Base-by-base conservation (phyloP, 1,140 invertebrate species). In the Caenorhabditis inopinata region DNA sequence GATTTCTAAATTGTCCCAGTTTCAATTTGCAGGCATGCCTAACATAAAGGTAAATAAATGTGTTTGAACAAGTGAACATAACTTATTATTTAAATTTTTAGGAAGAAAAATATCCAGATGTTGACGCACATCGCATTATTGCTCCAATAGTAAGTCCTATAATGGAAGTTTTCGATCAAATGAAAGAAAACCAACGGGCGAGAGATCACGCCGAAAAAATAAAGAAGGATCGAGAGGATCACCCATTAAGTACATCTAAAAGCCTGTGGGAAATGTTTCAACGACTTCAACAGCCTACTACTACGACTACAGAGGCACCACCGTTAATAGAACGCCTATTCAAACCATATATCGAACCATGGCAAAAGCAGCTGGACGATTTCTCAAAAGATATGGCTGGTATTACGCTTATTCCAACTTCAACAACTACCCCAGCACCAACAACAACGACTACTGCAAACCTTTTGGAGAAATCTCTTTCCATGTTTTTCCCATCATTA, bases 321-420 rank as follows among this genome's bases (percentile, higher is more conserved):
- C 78, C 78, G 12, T 29, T 79, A 12, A 74, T 79, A 23, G 78
- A 79, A 45, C 38, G 78, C 2, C 73, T 79, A 1, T 47, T 79
- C 18, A 79, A 79, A 23, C 78, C 78, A 32, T 79, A 79, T 53
- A 58, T 79, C 11, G 78, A 79, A 47, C 78, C 78, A 6, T 79
- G 78, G 78, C 78, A 79, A 27, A 79, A 79, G 27, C 78, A 79
- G 42, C 21, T 79, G 0, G 78, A 58, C 23, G 53, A 79, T 49
- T 74, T 79, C 9, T 74, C 78, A 29, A 46, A 79, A 47, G 78
- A 75, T 48, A 75, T 75, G 74, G 74, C 74, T n/a, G 74, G 74
- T 25, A 75, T 75, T 16, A 75, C 74, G 32, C 45, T 75, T 0
- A 79, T 74, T 38, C 62, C 78, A 23, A 74, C 58, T 25, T 74